Evolutionary conservation across 2,797 vertebrate genomes (phyloP).

Genomic region (Poecilia wingei): DNA sequence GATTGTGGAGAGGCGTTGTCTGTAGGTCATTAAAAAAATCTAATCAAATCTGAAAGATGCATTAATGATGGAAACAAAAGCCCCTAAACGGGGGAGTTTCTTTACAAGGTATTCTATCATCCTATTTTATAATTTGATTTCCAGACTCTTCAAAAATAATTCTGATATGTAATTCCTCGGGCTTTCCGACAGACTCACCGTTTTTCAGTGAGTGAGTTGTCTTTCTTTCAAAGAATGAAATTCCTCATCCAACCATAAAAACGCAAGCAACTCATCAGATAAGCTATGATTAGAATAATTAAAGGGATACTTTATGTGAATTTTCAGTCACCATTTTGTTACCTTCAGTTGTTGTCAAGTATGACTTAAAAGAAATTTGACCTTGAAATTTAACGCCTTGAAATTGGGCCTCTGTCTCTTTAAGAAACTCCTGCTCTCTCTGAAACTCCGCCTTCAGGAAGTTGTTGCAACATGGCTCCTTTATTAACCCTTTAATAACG

Average conservation of each 20-base stretch:
- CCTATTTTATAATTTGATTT: neutral
- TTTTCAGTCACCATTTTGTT: too few species aligned
- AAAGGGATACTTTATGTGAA: too few species aligned
- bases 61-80: neutral
- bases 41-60: conserved; percentile 27
- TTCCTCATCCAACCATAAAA: neutral
- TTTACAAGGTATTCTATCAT: neutral
- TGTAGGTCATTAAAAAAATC: conserved; percentile 38
- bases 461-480: too few species aligned
- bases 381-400: too few species aligned
- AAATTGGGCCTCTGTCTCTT: too few species aligned
- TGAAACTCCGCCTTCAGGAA: too few species aligned
- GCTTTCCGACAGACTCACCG: too few species aligned
- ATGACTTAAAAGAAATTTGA: too few species aligned
- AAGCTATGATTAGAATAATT: neutral
- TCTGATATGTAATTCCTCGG: neutral
- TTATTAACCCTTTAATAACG: too few species aligned
- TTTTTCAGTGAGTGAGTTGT: neutral
- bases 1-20: conserved; percentile 19
- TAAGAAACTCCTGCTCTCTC: too few species aligned
- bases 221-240: neutral
- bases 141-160: neutral
- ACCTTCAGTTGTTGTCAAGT: too few species aligned
- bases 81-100: neutral
- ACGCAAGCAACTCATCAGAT: neutral